Conservation (phyloP, 2,888 invertebrate species). For the Prenolepis imparis region DNA sequence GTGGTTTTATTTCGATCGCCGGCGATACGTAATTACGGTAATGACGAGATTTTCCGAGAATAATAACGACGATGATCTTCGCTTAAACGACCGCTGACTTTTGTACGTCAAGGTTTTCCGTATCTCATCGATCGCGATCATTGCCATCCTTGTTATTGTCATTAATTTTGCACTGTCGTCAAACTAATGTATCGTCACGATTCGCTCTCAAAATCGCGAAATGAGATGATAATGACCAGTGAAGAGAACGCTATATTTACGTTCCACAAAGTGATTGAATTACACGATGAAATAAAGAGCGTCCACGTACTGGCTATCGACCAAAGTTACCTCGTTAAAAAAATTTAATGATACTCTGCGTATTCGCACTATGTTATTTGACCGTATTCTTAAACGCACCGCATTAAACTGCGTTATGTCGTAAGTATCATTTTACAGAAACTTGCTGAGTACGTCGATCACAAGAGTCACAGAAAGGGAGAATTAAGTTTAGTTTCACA, state of each 20-base stretch:
- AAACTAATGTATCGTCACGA: background rate
- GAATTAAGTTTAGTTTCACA: background rate
- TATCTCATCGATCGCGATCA: conserved; percentile 1
- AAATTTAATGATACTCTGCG: conserved; percentile 41
- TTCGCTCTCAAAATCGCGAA: conserved; percentile 24
- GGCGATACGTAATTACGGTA: conserved; percentile 7
- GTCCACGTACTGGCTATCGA: conserved; percentile 63
- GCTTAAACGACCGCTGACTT: conserved; percentile 14
- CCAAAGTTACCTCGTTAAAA: conserved; percentile 70
- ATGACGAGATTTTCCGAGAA: background rate
- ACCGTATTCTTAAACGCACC: background rate
- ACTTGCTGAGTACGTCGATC: background rate
- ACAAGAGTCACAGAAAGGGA: background rate
- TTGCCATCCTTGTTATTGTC: background rate
- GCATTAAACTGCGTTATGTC: background rate
- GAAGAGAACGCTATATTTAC: conserved; percentile 61
- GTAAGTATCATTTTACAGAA: conserved; percentile 14
- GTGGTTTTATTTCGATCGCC: conserved; percentile 10
- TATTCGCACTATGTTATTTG: conserved; percentile 15
- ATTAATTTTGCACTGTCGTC: background rate
- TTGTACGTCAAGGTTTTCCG: conserved; percentile 14
- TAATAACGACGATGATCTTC: background rate
- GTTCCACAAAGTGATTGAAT: conserved; percentile 77
- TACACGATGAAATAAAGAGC: conserved; percentile 71
- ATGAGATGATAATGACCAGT: conserved; percentile 54